phyloP scores from a whole-genome alignment of 2,113 vertebrate species.

The Rafetus swinhoei region DNA sequence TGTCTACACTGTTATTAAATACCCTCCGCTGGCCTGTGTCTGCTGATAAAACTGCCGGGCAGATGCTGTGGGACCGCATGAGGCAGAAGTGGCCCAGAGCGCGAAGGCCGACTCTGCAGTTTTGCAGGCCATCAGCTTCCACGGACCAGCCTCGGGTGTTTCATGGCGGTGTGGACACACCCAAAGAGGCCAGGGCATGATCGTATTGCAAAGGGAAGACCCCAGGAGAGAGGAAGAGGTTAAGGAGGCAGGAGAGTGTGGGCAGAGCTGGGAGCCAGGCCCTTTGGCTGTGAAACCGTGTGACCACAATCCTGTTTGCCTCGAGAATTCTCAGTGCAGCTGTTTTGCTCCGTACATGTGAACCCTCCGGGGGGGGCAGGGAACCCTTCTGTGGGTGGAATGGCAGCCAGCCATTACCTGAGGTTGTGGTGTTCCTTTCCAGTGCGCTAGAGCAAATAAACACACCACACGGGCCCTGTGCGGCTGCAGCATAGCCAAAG shows the following conservation, averaged over 20 bases:
- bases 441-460: neutral
- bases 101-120: neutral
- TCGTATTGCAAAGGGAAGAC: neutral
- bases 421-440: neutral
- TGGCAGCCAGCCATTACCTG: neutral
- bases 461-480: neutral
- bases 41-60: no score
- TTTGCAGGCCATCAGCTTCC: neutral
- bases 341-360: neutral
- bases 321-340: neutral
- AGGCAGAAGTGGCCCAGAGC: no score
- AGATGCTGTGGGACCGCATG: no score
- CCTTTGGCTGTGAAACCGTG: neutral
- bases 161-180: neutral
- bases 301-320: neutral
- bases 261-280: no score
- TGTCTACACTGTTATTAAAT: no score
- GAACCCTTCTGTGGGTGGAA: neutral
- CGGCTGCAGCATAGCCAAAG: neutral
- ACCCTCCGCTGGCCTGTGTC: neutral
- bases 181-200: no score
- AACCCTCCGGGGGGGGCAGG: neutral
- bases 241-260: neutral
- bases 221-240: neutral
- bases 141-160: neutral